Base-by-base conservation (phyloP, 2,888 invertebrate genomes). In the Rhopalosiphum nymphaeae region DNA sequence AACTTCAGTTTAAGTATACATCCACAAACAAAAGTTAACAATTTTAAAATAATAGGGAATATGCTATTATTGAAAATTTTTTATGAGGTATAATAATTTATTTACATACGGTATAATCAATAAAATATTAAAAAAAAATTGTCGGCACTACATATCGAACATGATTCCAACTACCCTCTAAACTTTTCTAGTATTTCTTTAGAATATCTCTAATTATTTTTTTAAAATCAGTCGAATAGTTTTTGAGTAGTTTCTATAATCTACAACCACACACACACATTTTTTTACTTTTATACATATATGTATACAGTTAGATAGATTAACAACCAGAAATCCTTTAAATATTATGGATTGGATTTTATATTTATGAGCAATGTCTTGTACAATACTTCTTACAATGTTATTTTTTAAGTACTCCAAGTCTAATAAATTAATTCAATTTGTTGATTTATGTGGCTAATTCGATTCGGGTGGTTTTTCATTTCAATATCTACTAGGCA, bases 401-500 rank as follows among this genome's bases (percentile, higher is more conserved):
- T 42, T 78, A 78, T 78, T 78, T 78, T 78, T 36, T 36, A 78
- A 78, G 78, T 57, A 89, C 89, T n/a, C 21, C 87, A 46, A 61
- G 46, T 86, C 86, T 13, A 86, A 87, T 87, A 85, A 61, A 87
- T 78, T 78, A 78, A 36, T 29, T 29, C 36, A 49, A 42, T 42
- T 87, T 21, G 87, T 93, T 93, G 78, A 93, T 93, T 85, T 61
- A 85, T 61, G 44, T 13, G 13, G 44, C 44, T 44, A 36, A 93
- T 89, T 93, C 56, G 57, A 89, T 56, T 89, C 44, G 3, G 84
- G 36, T 46, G 84, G 84, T 61, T 93, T 93, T 93, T 93, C 93
- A 61, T 93, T 93, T 56, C 84, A 93, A 78, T 93, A 93, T 90
- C 57, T 10, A 89, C 25, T n/a, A 57, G 46, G 26, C 46, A 49